Conservation (phyloP, 92 coral and sea anemone genomes). For the Zoanthus sansibaricus region DNA sequence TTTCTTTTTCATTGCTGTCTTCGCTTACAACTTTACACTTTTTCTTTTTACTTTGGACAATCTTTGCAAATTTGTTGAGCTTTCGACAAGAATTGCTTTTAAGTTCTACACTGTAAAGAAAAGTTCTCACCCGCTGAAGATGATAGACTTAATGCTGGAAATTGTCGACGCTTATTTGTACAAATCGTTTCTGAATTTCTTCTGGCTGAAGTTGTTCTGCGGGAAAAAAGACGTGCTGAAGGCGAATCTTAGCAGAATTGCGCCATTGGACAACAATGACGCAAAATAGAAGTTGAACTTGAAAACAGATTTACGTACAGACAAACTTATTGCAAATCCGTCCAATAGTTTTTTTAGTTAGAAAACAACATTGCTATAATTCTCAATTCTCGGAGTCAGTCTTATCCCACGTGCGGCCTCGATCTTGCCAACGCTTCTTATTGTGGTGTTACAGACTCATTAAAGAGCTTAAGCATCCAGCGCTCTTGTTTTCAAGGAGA, state of each 20-base stretch:
- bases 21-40: constrained; percentile 18
- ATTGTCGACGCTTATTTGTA: constrained; percentile 32
- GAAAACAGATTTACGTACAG: no score
- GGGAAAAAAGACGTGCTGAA: constrained; percentile 19
- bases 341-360: no score
- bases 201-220: constrained; percentile 22
- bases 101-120: constrained; percentile 4
- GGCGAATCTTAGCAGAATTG: neutral
- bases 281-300: neutral
- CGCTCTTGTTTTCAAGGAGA: no score
- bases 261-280: neutral
- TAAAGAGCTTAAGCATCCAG: no score
- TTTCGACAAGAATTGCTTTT: constrained; percentile 34
- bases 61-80: constrained; percentile 26
- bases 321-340: no score
- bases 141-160: constrained; percentile 33
- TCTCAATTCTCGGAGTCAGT: no score
- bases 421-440: no score
- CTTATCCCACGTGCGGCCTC: no score
- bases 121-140: constrained; percentile 4
- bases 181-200: constrained; percentile 17
- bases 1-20: neutral
- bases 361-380: no score
- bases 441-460: no score
- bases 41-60: constrained; percentile 13